Base-by-base conservation (phyloP, 2,888 invertebrate species). In the Papilio gigon region DNA sequence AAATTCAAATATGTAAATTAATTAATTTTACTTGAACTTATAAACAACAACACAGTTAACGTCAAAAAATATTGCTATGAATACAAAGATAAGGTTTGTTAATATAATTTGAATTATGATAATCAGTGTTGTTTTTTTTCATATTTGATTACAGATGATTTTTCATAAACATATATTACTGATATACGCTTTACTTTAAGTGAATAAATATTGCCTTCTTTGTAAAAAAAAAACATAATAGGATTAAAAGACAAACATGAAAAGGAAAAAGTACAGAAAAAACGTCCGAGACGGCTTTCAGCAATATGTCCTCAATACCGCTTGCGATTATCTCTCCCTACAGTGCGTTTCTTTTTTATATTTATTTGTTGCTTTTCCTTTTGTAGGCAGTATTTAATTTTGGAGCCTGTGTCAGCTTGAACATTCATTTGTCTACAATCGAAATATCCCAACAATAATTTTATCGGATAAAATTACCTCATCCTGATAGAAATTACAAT, bases 171-270 rank as follows among this genome's bases (percentile, higher is more conserved):
- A 50, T 25, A 25, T 50, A 25, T 25, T 50, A 25, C 9, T 25
- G 11, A 11, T 25, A 50, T 25, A 50, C 4, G 50, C 25, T 50
- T 50, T 5, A 20, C 20, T 22, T 5, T 50, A 25, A 50, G 50
- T 50, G 50, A 50, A 22, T 25, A 50, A 50, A 50, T 4, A 50
- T 50, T 50, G 14, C 14, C 50, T 3, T 25, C 17, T 50, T 12
- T 14, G 25, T 47, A 25, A 47, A 47, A 47, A 47, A 6, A 33
- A 33, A 8, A n/a, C n/a, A n/a, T 47, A 44, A 42, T 22, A 35
- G 47, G 63, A 35, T 37, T 25, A 56, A 65, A 27, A 27, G 25
- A 53, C 64, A 64, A 58, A 61, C 42, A 59, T 60, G 6, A 60
- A 37, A 60, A 37, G n/a, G 25, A 60, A 60, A 60, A 22, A n/a